Evolutionary conservation across 2,797 vertebrate species (phyloP).

Genomic region (Pampus argenteus): DNA sequence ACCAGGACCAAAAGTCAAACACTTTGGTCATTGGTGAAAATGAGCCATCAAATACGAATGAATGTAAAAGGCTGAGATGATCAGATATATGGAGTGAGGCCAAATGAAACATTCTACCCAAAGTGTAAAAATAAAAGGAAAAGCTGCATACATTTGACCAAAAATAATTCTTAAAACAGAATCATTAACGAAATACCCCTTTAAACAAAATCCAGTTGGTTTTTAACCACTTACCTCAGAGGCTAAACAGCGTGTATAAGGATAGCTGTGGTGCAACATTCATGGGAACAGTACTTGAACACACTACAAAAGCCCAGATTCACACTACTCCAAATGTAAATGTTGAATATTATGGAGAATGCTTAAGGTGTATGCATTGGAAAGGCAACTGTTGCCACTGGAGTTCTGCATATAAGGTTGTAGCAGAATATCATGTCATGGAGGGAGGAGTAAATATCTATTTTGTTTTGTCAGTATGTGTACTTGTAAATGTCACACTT

Average conservation of each 20-base stretch:
- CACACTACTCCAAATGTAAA: slow-evolving; percentile 37
- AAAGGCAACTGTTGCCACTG: slow-evolving; percentile 34
- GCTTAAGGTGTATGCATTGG: slow-evolving; percentile 20
- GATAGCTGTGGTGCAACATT: slow-evolving; percentile 34
- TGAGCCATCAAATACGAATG: slow-evolving; percentile 13
- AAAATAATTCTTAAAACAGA: slow-evolving; percentile 86
- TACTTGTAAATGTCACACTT: slow-evolving; percentile 60
- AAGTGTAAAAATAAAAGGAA: slow-evolving; percentile 24
- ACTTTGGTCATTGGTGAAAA: slow-evolving; percentile 27
- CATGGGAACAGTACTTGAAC: slow-evolving; percentile 49
- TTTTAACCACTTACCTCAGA: slow-evolving; percentile 46
- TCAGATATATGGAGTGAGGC: slow-evolving; percentile 42
- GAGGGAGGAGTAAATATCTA: slow-evolving; percentile 37
- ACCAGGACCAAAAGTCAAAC: slow-evolving; percentile 27
- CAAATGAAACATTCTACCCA: slow-evolving; percentile 39
- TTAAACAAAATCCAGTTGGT: slow-evolving; percentile 59
- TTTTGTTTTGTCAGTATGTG: slow-evolving; percentile 31
- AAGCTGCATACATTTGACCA: slow-evolving; percentile 62
- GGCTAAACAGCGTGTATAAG: slow-evolving; percentile 38
- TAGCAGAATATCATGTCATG: slow-evolving; percentile 32
- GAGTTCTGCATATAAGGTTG: slow-evolving; percentile 39
- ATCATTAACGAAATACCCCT: slow-evolving; percentile 63
- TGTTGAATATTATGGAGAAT: slow-evolving; percentile 22
- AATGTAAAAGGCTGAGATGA: slow-evolving; percentile 52
- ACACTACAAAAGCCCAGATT: slow-evolving; percentile 58